Evolutionary conservation across 2,888 invertebrate species (phyloP).

Genomic region (Eupsilia transversa): DNA sequence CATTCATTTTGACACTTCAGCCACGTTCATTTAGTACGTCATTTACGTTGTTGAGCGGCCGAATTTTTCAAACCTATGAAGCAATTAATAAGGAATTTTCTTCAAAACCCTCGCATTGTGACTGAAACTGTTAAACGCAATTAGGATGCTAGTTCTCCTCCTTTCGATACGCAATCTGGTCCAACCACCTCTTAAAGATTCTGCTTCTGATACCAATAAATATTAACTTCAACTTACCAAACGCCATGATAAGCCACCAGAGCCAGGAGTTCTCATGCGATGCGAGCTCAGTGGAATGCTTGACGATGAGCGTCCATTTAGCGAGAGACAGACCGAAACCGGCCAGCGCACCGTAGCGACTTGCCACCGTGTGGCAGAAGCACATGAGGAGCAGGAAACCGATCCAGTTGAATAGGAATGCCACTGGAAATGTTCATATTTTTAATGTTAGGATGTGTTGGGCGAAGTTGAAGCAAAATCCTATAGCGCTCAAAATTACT

Average conservation of each 20-base stretch:
- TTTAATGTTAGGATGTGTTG: constrained; percentile 1
- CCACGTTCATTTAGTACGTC: not conserved
- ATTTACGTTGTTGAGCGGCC: not conserved
- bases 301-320: constrained; percentile 98
- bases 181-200: not conserved
- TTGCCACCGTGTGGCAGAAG: constrained; percentile 98
- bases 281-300: constrained; percentile 96
- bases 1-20: not conserved
- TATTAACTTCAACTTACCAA: constrained; percentile 90
- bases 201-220: not conserved
- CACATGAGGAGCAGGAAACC: constrained; percentile 98
- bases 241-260: constrained; percentile 98
- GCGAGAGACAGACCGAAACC: constrained; percentile 98
- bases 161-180: not conserved
- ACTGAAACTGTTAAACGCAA: not conserved
- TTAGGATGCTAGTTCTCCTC: no score
- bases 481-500: not conserved
- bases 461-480: not conserved
- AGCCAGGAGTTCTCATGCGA: constrained; percentile 97
- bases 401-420: constrained; percentile 99
- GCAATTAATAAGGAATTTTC: not conserved
- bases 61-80: not conserved
- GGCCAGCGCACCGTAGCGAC: constrained; percentile 97
- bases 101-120: not conserved
- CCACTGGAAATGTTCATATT: constrained; percentile 90